Evolutionary conservation across 2,888 invertebrate genomes (phyloP).

Genomic region (Pterostichus niger): DNA sequence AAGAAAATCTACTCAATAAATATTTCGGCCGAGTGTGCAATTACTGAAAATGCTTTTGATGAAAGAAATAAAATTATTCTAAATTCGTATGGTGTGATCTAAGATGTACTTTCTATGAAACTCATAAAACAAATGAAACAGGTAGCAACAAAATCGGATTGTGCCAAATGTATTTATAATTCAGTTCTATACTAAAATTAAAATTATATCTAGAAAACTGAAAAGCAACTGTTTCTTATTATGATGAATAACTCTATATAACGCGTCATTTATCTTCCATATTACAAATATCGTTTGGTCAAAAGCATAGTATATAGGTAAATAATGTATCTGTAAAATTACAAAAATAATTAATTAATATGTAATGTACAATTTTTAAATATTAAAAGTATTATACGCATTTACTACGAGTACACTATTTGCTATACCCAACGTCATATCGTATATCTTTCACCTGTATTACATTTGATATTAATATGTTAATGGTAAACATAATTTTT

Average conservation of each 20-base stretch:
- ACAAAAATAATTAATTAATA: too few relatives aligned
- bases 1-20: slow-evolving; percentile 26
- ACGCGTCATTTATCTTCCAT: background rate
- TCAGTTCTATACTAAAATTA: slow-evolving; percentile 31
- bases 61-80: slow-evolving; percentile 1
- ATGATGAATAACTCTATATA: background rate
- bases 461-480: too few relatives aligned
- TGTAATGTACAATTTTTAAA: too few relatives aligned
- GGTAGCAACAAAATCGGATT: slow-evolving; percentile 20
- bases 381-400: too few relatives aligned
- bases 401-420: too few relatives aligned
- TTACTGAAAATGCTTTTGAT: background rate
- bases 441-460: too few relatives aligned
- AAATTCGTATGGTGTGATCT: slow-evolving; percentile 1
- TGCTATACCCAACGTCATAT: too few relatives aligned
- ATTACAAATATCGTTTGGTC: too few relatives aligned
- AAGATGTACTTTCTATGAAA: background rate
- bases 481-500: too few relatives aligned
- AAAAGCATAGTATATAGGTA: too few relatives aligned
- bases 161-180: slow-evolving; percentile 45
- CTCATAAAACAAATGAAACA: slow-evolving; percentile 48
- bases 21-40: background rate
- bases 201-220: slow-evolving; percentile 21
- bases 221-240: slow-evolving; percentile 19
- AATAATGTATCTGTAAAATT: too few relatives aligned